Evolutionary conservation across 2,888 invertebrate species (phyloP), one percentile per base, ranked within the genome.

Genomic region (Chrysotoxum bicinctum): DNA sequence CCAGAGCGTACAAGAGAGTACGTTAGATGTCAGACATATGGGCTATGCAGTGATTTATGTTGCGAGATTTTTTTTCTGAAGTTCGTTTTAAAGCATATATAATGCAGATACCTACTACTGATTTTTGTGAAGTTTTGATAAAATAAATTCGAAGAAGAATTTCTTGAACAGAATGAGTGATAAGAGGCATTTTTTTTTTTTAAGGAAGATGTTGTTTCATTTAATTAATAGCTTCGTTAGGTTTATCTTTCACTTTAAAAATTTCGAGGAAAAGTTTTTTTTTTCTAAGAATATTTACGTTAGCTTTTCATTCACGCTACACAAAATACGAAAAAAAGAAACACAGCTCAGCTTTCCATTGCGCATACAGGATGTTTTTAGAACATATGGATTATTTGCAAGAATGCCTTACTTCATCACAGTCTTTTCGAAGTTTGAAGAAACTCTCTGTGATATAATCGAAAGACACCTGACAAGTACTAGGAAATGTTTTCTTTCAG

Each of bases 11-110:
- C n/a, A 37, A 30, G 43, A 30, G 80, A 76, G 70, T 72, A 68
- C 54, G 66, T 77, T 82, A 37, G 54, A 76, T 73, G 80, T 37
- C 80, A 60, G 84, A 76, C 76, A 68, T 77, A 73, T 54, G 69
- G 26, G 69, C 69, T 52, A 54, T 80, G 80, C 72, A 37, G 76
- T 80, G 76, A 85, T 85, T 85, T 85, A 85, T 85, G 76, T 81
- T 56, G 12, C 1, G 26, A 21, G 16, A 48, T 70, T 70, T 48
- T 74, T 66, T 48, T 66, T 35, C n/a, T 32, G 32, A 64, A 64
- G 16, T 64, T 64, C 16, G 12, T 45, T 64, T 64, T 45, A 64
- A 64, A 64, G 64, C 64, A 32, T 19, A 2, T 35, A 19, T 26
- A 26, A 5, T 26, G 26, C 7, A 26, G 6, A 6, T 12, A 32